Base-by-base conservation (phyloP, 2,797 vertebrate genomes). In the Semaprochilodus insignis region DNA sequence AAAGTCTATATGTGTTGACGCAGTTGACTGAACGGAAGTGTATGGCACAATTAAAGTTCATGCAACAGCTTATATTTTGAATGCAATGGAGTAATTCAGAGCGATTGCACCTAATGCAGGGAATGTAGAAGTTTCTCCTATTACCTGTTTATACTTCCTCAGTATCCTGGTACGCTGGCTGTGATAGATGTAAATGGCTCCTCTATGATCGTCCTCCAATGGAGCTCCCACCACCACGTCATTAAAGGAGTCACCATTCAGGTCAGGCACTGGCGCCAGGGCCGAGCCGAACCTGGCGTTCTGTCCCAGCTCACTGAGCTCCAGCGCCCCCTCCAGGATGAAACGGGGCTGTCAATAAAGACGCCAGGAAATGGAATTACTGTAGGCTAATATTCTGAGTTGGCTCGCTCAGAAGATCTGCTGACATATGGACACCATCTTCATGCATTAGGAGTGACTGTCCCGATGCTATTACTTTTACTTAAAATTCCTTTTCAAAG, bases 211-310 rank as follows among this genome's bases (percentile, higher is more conserved):
- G 0, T 99, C 97, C 84, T 99, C 97, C 82, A 99, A 81, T 0
- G 98, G 98, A 0, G 98, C 97, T 4, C 98, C 98, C 0, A 99
- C 96, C 34, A 97, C 97, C 60, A 99, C 88, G 81, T 99, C 98
- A 0, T 96, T 97, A 92, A 96, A 98, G 69, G 95, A 94, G 15
- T 99, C 98, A 0, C 98, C 97, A 17, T 99, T 99, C 83, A 99
- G 95, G 86, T 99, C 98, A 0, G 94, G 95, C 1, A 99, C 95
- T 0, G 97, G 95, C 0, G 96, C 95, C 0, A 99, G 95, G 40
- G 97, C 95, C 0, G 97, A 96, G 11, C 98, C 98, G 0, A 99
- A 99, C 0, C 98, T 96, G 59, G 98, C 96, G 0, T 99, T 98
- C 93, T 99, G 97, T 78, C 97, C 96, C 1, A 95, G 91, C 27